Evolutionary conservation across 2,113 vertebrate genomes (phyloP), one percentile per base, ranked within the genome.

Genomic region (Ammodytes marinus): DNA sequence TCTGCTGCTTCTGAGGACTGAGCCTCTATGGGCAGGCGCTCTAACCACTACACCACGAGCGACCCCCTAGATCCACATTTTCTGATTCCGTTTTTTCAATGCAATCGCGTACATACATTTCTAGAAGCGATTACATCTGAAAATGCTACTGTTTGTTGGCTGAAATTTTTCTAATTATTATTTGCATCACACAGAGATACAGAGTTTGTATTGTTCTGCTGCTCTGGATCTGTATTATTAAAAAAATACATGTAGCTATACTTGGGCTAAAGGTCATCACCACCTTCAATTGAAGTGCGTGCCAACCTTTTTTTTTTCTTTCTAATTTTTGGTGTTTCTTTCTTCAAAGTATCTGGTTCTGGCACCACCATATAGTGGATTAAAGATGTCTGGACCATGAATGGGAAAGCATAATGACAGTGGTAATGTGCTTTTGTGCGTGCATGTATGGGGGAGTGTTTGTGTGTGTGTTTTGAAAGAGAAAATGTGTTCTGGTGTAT

Each of bases 401-500:
- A 27, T 1, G 64, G 69, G 57, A 71, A 81, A 61, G 77, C 84
- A 70, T 86, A 81, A 66, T 89, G 79, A 88, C 76, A 81, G 76
- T 82, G 63, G 54, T 80, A 73, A 84, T 83, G 80, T 72, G 84
- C 86, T 79, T 89, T 89, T 90, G 79, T 89, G 85, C 75, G 60
- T 39, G 13, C n/a, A 39, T 79, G 64, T 83, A 65, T 70, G 77
- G 71, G 82, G 75, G 87, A 66, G 72, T 77, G 27, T 27, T 27
- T 27, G 27, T 27, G 27, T 27, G 72, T 82, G 71, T 76, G 84
- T 77, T 90, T 89, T 89, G 79, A 86, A 79, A 88, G 82, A 85
- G 85, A 86, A 88, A 90, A 89, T 92, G 83, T 88, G 65, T 89
- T 90, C 79, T 84, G 79, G 86, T 88, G 83, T 93, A 83, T 82